Evolutionary conservation across 2,888 invertebrate species (phyloP).

Genomic region (Apodemia zela): DNA sequence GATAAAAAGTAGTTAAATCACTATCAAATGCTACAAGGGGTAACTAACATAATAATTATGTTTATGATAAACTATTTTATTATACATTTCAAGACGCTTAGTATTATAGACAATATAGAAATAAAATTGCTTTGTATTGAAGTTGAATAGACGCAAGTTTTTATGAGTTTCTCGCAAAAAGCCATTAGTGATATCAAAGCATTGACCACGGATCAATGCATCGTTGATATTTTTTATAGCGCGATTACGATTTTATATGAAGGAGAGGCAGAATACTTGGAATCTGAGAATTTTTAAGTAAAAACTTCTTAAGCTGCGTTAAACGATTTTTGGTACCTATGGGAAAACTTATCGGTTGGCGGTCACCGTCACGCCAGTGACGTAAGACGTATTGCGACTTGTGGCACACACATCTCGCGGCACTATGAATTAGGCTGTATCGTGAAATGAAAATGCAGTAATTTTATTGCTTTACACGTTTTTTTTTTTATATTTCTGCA

Average conservation of each 20-base stretch:
- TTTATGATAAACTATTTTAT: constrained; percentile 1
- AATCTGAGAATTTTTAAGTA: too few relatives aligned
- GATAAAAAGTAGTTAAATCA: neutral
- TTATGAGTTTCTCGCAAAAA: constrained; percentile 39
- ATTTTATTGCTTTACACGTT: too few relatives aligned
- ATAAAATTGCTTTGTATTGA: constrained; percentile 18
- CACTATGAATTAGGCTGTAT: too few relatives aligned
- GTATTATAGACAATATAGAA: neutral
- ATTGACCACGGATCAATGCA: constrained; percentile 40
- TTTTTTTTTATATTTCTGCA: too few relatives aligned
- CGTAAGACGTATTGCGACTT: too few relatives aligned
- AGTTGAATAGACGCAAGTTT: constrained; percentile 23
- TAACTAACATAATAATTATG: constrained; percentile 12
- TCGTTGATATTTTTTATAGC: constrained; percentile 30
- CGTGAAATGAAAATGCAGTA: too few relatives aligned
- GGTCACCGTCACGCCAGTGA: too few relatives aligned
- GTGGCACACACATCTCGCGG: too few relatives aligned
- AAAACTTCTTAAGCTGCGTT: too few relatives aligned
- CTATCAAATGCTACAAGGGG: neutral
- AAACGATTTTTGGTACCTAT: too few relatives aligned
- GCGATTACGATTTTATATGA: constrained; percentile 7
- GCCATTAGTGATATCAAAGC: constrained; percentile 39
- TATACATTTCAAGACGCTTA: neutral
- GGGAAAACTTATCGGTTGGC: too few relatives aligned
- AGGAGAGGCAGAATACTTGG: neutral